A percentile compares a stretch with the other conserved stretches of the same genome.
Conservation (phyloP, 2,113 vertebrate genomes). For the Oncorhynchus clarkii region DNA sequence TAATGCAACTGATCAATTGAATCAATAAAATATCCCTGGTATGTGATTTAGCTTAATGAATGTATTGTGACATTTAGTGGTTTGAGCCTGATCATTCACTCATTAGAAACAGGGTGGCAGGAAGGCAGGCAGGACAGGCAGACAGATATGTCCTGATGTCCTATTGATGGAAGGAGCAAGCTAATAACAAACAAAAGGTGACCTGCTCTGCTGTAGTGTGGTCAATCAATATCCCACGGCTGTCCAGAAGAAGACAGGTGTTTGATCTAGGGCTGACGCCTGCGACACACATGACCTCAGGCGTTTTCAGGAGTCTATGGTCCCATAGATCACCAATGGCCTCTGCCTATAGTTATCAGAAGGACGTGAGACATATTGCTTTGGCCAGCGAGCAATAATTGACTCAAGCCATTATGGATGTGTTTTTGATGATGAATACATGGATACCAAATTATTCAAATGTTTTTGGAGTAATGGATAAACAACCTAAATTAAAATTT, state of each 20-base stretch:
- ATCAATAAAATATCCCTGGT: not conserved
- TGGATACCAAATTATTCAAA: not conserved
- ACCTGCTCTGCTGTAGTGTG: not conserved
- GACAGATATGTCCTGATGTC: not conserved
- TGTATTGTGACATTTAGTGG: not conserved
- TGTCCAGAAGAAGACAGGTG: not conserved
- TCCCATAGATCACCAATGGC: not conserved
- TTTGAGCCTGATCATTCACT: not conserved
- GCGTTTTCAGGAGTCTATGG: not conserved
- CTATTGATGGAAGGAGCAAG: not conserved
- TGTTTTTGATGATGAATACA: not conserved
- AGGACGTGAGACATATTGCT: not conserved
- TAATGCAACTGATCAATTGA: not conserved
- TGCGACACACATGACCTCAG: not conserved
- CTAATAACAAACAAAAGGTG: not conserved
- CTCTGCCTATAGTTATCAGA: not conserved
- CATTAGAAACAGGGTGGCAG: not conserved
- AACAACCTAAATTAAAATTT: not conserved
- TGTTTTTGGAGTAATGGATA: not conserved
- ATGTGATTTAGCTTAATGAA: no score
- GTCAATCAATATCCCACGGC: constrained; percentile 8
- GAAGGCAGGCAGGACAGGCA: no score
- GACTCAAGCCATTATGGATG: not conserved
- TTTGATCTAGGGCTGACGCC: not conserved
- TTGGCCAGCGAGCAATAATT: not conserved